Evolutionary conservation across 2,797 vertebrate species (phyloP).

Genomic region (Iguana delicatissima): DNA sequence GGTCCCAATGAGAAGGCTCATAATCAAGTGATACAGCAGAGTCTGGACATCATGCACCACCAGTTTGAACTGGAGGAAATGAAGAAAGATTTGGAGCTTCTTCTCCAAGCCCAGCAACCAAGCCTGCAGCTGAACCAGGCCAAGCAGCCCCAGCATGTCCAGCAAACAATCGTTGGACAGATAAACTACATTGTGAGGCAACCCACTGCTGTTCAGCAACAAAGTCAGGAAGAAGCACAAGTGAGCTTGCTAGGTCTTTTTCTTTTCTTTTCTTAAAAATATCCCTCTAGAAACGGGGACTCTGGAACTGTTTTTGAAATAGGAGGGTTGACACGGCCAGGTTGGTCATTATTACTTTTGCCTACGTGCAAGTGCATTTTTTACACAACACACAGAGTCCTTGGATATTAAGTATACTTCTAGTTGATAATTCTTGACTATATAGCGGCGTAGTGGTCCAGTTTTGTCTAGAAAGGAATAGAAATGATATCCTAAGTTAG

Average conservation of each 20-base stretch:
- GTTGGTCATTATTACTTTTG: too few relatives aligned
- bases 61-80: conserved; percentile 85
- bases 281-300: too few relatives aligned
- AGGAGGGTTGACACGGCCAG: too few relatives aligned
- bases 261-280: neutral
- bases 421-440: too few relatives aligned
- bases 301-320: too few relatives aligned
- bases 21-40: conserved; percentile 80
- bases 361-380: too few relatives aligned
- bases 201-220: conserved; percentile 75
- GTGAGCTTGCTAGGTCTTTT: conserved; percentile 66
- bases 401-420: too few relatives aligned
- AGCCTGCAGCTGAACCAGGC: conserved; percentile 81
- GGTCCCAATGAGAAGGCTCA: conserved; percentile 70
- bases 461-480: neutral
- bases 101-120: conserved; percentile 83
- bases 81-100: conserved; percentile 84
- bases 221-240: conserved; percentile 76
- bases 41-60: conserved; percentile 82
- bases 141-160: conserved; percentile 80
- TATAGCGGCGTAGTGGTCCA: too few relatives aligned
- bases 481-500: neutral
- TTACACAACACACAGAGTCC: too few relatives aligned
- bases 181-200: conserved; percentile 84
- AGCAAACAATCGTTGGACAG: conserved; percentile 81